Evolutionary conservation across 2,888 invertebrate genomes (phyloP).

Genomic region (Erebia palarica): DNA sequence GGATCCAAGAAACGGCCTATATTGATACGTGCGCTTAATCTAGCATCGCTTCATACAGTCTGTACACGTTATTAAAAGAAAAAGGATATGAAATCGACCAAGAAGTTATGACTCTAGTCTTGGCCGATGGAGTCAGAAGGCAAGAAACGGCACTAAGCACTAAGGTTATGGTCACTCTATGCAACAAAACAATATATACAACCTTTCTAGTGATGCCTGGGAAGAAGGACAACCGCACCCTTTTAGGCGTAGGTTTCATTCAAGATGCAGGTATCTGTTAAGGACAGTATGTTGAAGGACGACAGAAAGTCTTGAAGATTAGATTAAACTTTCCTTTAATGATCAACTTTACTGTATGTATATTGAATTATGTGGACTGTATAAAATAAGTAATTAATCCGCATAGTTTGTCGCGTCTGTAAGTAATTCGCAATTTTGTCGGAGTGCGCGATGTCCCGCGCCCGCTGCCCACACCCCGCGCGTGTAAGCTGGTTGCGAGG

Average conservation of each 20-base stretch:
- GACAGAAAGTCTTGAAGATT: too few relatives aligned
- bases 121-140: slow-evolving; percentile 23
- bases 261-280: slow-evolving; percentile 18
- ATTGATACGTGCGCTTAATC: slow-evolving; percentile 37
- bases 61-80: slow-evolving; percentile 25
- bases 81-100: slow-evolving; percentile 18
- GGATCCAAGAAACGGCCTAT: slow-evolving; percentile 23
- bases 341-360: too few relatives aligned
- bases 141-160: background rate
- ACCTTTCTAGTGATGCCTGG: slow-evolving; percentile 3
- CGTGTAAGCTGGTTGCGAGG: too few relatives aligned
- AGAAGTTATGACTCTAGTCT: background rate
- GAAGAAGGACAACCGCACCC: background rate
- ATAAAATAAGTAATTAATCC: too few relatives aligned
- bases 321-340: too few relatives aligned
- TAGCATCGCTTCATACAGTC: slow-evolving; percentile 33
- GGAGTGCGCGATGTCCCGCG: too few relatives aligned
- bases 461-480: too few relatives aligned
- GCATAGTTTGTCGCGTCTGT: too few relatives aligned
- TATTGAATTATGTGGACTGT: too few relatives aligned
- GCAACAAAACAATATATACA: background rate
- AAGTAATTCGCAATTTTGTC: too few relatives aligned
- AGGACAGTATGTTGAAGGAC: too few relatives aligned
- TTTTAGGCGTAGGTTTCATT: slow-evolving; percentile 14
- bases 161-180: background rate